Base-by-base conservation (phyloP, 2,888 invertebrate genomes). In the Pyrgus malvae region DNA sequence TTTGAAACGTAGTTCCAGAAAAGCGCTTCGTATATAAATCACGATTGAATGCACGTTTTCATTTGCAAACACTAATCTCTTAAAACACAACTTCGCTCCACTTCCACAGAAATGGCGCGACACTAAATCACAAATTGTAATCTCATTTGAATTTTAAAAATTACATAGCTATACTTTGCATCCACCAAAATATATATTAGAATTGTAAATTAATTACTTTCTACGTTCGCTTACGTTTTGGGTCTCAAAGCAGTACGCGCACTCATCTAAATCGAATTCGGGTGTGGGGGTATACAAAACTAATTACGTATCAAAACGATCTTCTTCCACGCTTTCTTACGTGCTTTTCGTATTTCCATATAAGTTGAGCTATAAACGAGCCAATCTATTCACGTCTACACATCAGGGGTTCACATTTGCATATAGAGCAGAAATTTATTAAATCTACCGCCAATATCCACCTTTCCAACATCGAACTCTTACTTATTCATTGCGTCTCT, bases 371-470 rank as follows among this genome's bases (percentile, higher is more conserved):
- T 87, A 85, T 89, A 90, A 90, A 89, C 89, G 90, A 86, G 80
- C 90, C 89, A 90, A 90, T 90, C 89, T 90, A 90, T 90, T 90
- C 89, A 87, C 88, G 90, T 89, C 90, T 90, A 89, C 89, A 90
- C 89, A 90, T 90, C 89, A 89, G 87, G 87, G 87, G 85, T 85
- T 81, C 87, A 78, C 83, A 90, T 90, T 90, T 90, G 89, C 90
- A 89, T 90, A 89, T 90, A 89, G 87, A 90, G 88, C 86, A 88
- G 88, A 88, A 89, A 90, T 90, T 90, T 90, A 90, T 90, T 90
- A 90, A 90, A 90, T 90, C 90, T 89, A 89, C 88, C 83, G 88
- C 86, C 89, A 89, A 90, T 90, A 90, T 88, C 81, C 82, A 74
- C 78, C 86, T 88, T 82, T 80, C 79, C 82, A 76, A 86, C 86